These are phyloP conservation scores for Orchesella cincta DNA, from an alignment of 1,140 invertebrate genomes.

Conservation along the genomic window DNA sequence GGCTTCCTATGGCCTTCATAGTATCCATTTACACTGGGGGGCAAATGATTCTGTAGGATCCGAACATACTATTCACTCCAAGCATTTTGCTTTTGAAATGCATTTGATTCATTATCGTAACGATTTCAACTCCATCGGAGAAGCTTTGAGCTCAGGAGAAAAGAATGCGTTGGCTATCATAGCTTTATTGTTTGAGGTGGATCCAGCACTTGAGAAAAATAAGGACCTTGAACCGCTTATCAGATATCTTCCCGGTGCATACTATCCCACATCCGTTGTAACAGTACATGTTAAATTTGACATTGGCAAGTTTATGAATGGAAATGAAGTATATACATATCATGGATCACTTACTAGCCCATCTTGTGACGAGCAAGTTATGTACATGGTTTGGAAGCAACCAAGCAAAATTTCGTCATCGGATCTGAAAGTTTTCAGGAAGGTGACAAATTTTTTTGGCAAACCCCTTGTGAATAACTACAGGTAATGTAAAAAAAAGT, in stretches of 20 bases:
- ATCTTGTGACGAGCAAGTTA: neutral
- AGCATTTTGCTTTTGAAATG: neutral
- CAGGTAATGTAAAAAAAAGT: neutral
- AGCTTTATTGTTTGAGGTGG: neutral
- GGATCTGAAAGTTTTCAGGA: neutral
- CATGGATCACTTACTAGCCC: neutral
- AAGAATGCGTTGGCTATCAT: neutral
- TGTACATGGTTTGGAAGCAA: neutral
- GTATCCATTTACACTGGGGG: slow-evolving; percentile 2
- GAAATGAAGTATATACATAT: neutral
- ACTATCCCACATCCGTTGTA: neutral
- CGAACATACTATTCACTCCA: neutral
- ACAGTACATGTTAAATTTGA: neutral
- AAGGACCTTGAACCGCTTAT: neutral
- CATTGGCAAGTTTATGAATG: neutral
- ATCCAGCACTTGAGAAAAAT: neutral
- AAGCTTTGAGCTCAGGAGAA: neutral
- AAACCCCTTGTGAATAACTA: neutral
- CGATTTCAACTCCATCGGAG: neutral
- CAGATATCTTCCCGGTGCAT: neutral
- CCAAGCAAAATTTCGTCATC: neutral
- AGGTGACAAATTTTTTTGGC: neutral
- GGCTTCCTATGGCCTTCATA: neutral
- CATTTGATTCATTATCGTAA: slow-evolving; percentile 9
- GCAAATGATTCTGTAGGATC: neutral